Percentiles rank a stretch among this genome's conserved stretches.
Conservation (phyloP, 2,113 vertebrate species). For the Boulengeromyrus knoepffleri region DNA sequence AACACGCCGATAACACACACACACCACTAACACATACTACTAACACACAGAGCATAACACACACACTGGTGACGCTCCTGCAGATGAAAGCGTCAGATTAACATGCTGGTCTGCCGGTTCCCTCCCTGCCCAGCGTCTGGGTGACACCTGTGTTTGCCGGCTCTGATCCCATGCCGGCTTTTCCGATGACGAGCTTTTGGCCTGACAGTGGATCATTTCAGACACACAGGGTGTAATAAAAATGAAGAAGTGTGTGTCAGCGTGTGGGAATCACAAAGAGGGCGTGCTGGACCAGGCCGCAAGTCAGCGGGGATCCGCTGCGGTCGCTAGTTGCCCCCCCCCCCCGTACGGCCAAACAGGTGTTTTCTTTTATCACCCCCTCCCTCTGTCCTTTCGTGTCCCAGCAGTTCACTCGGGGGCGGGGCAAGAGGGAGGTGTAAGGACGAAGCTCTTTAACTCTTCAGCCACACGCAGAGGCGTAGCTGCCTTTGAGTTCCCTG, state of each 20-base stretch:
- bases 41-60: no score
- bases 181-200: slow-evolving; percentile 80
- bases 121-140: slow-evolving; percentile 64
- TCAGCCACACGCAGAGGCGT: neutral
- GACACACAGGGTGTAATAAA: slow-evolving; percentile 87
- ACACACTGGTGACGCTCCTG: no score
- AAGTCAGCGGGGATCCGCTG: slow-evolving; percentile 49
- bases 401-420: neutral
- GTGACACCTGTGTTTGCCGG: slow-evolving; percentile 91
- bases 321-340: slow-evolving; percentile 56
- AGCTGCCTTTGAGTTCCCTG: neutral
- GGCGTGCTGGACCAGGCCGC: slow-evolving; percentile 51
- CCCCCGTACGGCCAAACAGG: slow-evolving; percentile 68
- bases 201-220: slow-evolving; percentile 81
- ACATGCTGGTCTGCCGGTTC: slow-evolving; percentile 78
- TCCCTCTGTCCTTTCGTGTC: slow-evolving; percentile 24
- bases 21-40: no score
- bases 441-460: neutral
- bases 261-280: slow-evolving; percentile 60
- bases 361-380: slow-evolving; percentile 67
- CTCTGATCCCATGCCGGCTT: slow-evolving; percentile 74
- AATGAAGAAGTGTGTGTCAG: slow-evolving; percentile 93
- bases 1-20: no score
- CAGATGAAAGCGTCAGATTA: slow-evolving; percentile 54
- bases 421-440: neutral